A percentile compares a stretch with the other conserved stretches of the same genome.
Evolutionary conservation across 2,888 invertebrate species (phyloP).

Genomic region (Hetaerina titia): DNA sequence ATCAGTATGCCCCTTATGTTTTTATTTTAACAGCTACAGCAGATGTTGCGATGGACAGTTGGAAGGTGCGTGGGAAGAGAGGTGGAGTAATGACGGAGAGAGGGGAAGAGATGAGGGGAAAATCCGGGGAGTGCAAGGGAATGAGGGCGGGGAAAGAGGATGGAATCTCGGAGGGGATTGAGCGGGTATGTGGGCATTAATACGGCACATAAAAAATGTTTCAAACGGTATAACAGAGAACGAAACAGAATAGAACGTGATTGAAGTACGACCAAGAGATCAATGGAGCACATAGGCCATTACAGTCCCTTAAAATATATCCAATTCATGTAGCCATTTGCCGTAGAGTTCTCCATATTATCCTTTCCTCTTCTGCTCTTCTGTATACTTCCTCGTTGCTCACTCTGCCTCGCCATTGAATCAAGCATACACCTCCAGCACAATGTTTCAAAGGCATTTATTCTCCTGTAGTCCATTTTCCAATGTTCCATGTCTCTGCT

Average conservation of each 20-base stretch:
- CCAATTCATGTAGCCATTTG: too few relatives aligned
- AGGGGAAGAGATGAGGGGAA: neutral
- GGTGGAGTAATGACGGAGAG: neutral
- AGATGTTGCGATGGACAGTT: conserved; percentile 14
- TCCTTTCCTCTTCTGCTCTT: too few relatives aligned
- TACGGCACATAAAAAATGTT: neutral
- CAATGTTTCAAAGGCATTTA: too few relatives aligned
- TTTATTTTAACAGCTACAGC: neutral
- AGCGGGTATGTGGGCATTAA: neutral
- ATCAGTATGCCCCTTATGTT: neutral
- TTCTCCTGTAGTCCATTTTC: too few relatives aligned
- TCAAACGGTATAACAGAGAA: neutral
- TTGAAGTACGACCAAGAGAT: neutral
- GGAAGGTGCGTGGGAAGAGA: neutral
- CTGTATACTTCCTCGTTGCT: too few relatives aligned
- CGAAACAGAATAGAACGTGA: neutral
- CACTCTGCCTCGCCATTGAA: too few relatives aligned
- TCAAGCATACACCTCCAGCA: too few relatives aligned
- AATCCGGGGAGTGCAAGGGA: neutral
- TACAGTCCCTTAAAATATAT: too few relatives aligned
- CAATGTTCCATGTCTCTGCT: too few relatives aligned
- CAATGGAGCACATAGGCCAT: too few relatives aligned
- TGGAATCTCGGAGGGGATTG: neutral
- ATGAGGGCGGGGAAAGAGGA: neutral
- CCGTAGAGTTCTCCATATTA: too few relatives aligned